phyloP scores from a whole-genome alignment of 2,888 invertebrate species.

The Laspeyria flexula region DNA sequence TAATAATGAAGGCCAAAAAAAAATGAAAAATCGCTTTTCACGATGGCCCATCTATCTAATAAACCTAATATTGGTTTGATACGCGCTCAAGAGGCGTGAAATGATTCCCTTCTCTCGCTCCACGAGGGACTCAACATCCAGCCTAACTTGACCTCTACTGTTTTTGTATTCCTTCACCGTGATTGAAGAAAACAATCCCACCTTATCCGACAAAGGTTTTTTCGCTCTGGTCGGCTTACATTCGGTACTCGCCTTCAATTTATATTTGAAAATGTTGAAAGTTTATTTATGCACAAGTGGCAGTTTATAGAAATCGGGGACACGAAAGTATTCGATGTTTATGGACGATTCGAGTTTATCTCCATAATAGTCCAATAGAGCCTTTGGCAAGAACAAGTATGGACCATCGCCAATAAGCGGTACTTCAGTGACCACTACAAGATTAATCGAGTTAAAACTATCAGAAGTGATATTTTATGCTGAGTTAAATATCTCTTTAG shows the following conservation, averaged over 20 bases:
- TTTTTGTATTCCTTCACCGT: slow-evolving; percentile 50
- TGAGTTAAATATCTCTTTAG: background rate
- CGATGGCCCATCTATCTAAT: slow-evolving; percentile 80
- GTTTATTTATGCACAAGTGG: slow-evolving; percentile 42
- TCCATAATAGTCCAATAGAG: slow-evolving; percentile 19
- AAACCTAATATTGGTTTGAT: slow-evolving; percentile 84
- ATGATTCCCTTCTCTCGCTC: slow-evolving; percentile 70
- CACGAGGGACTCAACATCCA: slow-evolving; percentile 56
- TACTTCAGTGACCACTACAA: slow-evolving; percentile 32
- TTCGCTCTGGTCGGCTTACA: slow-evolving; percentile 40
- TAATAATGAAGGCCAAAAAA: slow-evolving; percentile 62
- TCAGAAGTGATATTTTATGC: background rate
- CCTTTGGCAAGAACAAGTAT: slow-evolving; percentile 40
- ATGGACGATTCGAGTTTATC: slow-evolving; percentile 1
- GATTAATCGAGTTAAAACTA: slow-evolving; percentile 33
- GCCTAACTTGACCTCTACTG: slow-evolving; percentile 56
- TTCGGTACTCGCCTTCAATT: slow-evolving; percentile 55
- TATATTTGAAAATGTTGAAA: slow-evolving; percentile 62
- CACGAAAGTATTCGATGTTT: background rate
- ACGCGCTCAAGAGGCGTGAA: slow-evolving; percentile 83
- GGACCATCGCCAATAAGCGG: slow-evolving; percentile 44
- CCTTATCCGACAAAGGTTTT: slow-evolving; percentile 24
- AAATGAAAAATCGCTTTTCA: slow-evolving; percentile 75
- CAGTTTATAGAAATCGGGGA: slow-evolving; percentile 28
- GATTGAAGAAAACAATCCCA: slow-evolving; percentile 29